These are phyloP conservation scores for Neuroterus valhalla DNA, from an alignment of 1,140 invertebrate species.

Conservation along the genomic window DNA sequence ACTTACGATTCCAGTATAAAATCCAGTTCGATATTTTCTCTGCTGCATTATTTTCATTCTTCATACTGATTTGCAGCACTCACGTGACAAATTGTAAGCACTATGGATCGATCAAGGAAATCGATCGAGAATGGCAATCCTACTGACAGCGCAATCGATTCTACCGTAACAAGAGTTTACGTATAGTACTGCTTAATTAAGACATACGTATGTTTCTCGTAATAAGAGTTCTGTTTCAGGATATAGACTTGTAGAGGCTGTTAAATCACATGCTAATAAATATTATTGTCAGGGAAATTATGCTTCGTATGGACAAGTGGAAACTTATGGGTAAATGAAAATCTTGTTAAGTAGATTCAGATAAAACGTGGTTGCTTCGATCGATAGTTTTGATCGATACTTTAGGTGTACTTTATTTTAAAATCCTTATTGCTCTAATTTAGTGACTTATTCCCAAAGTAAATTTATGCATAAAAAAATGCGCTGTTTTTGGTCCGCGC, in stretches of 20 bases:
- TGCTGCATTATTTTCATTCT: slow-evolving; percentile 11
- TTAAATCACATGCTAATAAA: slow-evolving; percentile 3
- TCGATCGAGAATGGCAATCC: background rate
- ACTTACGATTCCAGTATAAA: background rate
- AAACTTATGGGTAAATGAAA: slow-evolving; percentile 1
- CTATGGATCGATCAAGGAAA: background rate
- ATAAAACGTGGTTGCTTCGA: background rate
- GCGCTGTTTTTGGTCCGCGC: too few relatives aligned
- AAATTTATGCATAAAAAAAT: too few relatives aligned
- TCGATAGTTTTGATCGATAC: too few relatives aligned
- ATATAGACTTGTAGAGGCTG: background rate
- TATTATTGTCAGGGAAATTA: background rate
- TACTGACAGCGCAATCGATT: background rate
- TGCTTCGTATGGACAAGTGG: background rate
- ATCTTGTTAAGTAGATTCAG: background rate
- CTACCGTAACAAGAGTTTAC: background rate
- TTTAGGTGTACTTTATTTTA: too few relatives aligned
- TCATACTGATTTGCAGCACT: background rate
- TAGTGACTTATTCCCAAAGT: too few relatives aligned
- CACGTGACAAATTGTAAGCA: slow-evolving; percentile 10
- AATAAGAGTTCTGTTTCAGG: background rate
- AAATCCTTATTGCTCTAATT: too few relatives aligned
- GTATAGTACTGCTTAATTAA: slow-evolving; percentile 8
- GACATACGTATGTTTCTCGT: background rate
- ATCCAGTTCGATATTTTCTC: background rate